Conservation (phyloP, 2,888 invertebrate species). For the Eilema caniola region DNA sequence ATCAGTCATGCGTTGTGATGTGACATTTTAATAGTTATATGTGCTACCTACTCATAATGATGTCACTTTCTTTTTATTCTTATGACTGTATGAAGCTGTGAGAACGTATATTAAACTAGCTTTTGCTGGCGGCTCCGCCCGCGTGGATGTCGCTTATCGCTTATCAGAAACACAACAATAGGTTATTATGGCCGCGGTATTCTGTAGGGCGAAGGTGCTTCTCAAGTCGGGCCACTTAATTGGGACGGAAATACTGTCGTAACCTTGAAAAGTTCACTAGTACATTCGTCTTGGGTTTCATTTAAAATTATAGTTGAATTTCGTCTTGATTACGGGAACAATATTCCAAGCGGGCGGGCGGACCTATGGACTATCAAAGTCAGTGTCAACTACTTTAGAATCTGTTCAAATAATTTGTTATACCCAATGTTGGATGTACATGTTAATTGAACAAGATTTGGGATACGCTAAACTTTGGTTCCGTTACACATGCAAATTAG, state of each 20-base stretch:
- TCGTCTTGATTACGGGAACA: background rate
- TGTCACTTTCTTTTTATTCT: slow-evolving; percentile 24
- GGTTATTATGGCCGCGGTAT: no score
- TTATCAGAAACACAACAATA: no score
- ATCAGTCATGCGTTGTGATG: slow-evolving; percentile 19
- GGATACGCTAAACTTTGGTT: slow-evolving; percentile 30
- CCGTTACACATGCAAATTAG: slow-evolving; percentile 33
- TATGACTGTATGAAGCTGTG: background rate
- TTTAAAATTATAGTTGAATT: no score
- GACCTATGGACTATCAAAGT: background rate
- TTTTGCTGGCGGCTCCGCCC: no score
- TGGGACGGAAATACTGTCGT: no score
- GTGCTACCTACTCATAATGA: background rate
- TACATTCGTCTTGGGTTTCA: no score
- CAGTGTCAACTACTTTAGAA: slow-evolving; percentile 15
- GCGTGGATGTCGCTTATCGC: no score
- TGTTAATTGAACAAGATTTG: slow-evolving; percentile 33
- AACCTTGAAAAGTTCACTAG: no score
- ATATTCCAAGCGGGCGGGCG: background rate
- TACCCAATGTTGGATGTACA: slow-evolving; percentile 17
- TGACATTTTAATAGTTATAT: slow-evolving; percentile 18
- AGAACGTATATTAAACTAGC: background rate
- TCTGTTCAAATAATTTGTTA: slow-evolving; percentile 29
- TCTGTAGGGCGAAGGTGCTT: no score
- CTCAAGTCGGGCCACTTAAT: no score